A percentile compares a stretch with the other conserved stretches of the same genome.
These are phyloP conservation scores for Drosophila neotestacea DNA, from an alignment of 2,888 invertebrate species.

Conservation along the genomic window DNA sequence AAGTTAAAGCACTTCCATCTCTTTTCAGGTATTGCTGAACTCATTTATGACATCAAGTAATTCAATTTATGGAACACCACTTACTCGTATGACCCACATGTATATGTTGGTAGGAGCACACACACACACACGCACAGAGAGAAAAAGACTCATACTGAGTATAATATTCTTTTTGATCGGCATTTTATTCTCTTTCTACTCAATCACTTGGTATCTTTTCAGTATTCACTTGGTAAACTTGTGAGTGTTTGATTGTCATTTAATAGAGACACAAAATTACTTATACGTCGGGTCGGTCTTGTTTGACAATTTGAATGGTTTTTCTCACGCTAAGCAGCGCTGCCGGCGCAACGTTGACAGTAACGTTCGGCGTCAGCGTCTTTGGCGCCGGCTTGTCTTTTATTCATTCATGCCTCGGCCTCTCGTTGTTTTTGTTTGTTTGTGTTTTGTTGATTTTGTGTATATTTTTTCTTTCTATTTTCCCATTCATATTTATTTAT, in stretches of 20 bases:
- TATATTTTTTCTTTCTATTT: conserved; percentile 29
- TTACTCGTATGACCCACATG: conserved; percentile 7
- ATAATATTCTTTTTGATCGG: conserved; percentile 25
- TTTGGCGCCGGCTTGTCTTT: conserved; percentile 72
- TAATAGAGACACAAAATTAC: conserved; percentile 66
- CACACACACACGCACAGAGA: neutral
- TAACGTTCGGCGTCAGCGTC: conserved; percentile 31
- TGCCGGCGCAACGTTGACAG: conserved; percentile 23
- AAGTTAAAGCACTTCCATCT: neutral
- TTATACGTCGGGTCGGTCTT: conserved; percentile 38
- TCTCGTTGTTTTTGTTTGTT: conserved; percentile 58
- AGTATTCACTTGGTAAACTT: conserved; percentile 18
- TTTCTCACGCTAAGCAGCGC: conserved; percentile 77
- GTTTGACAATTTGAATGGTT: conserved; percentile 75
- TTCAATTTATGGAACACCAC: conserved; percentile 5
- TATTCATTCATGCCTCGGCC: conserved; percentile 68
- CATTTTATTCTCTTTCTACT: conserved; percentile 18
- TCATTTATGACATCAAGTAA: conserved; percentile 2
- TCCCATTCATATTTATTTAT: conserved; percentile 71
- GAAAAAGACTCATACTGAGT: conserved; percentile 1
- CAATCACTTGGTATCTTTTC: conserved; percentile 20
- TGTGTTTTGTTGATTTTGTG: conserved; percentile 5
- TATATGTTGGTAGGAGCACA: neutral
- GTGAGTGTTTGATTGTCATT: conserved; percentile 57
- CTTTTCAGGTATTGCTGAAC: conserved; percentile 2